Evolutionary conservation across 2,113 vertebrate genomes (phyloP), one percentile per base, ranked within the genome.

Genomic region (Erythrocercus mccallii): DNA sequence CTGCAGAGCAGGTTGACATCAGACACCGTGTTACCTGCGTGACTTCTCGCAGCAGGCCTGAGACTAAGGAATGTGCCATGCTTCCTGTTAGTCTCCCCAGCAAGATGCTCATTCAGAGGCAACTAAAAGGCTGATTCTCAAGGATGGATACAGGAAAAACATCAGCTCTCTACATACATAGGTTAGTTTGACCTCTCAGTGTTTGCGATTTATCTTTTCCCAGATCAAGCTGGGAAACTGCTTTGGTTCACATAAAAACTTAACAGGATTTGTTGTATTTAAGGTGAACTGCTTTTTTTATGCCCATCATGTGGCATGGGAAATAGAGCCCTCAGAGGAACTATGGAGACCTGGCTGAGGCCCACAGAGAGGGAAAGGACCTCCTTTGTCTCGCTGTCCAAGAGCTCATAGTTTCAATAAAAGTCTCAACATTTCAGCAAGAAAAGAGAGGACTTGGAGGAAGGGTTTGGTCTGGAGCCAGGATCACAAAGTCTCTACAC

Each of bases 1-100:
- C 72, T 81, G 94, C 13, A 83, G 64, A 92, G 92, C 88, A 93
- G 71, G 79, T 31, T 96, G 80, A 80, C 76, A 92, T 73, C 68
- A 90, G 79, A 86, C 71, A 73, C 85, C 24, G 2, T 2, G 1
- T 9, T 35, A 28, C 85, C 54, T 35, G 20, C 3, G 8, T 11
- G 40, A 87, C 54, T 51, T 58, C 8, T 12, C 5, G 6, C 20
- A 50, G 73, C 40, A 76, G 31, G 12, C 66, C 81, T 37, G 44
- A 71, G 40, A 47, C 44, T 30, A 33, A 70, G 45, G 50, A 86
- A 92, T 54, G 70, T 42, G 27, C 27, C 56, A 54, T 0, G 0
- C 37, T 92, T 81, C 81, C 38, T 28, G 37, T 40, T 92, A 6
- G 4, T 42, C 23, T 42, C 15, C n/a, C 37, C 13, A 48, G 48